phyloP scores from a whole-genome alignment of 2,113 vertebrate genomes.

The Camarhynchus parvulus region DNA sequence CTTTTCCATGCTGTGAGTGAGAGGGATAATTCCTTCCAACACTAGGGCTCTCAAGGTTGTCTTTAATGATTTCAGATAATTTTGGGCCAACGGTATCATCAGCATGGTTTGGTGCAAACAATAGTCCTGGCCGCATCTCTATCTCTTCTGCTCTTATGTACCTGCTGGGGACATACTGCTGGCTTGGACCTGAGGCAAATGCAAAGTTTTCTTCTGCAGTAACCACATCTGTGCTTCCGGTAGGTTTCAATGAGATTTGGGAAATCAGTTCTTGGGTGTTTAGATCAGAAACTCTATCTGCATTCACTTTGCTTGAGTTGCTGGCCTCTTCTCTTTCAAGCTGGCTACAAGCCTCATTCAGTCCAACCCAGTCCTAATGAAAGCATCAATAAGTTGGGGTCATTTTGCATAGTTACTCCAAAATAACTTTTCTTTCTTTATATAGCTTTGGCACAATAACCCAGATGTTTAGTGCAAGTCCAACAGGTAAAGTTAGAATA shows the following conservation, averaged over 20 bases:
- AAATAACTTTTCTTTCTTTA: not conserved
- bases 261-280: constrained; percentile 21
- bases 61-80: constrained; percentile 6
- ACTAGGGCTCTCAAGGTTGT: not conserved
- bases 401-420: not conserved
- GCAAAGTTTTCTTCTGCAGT: not conserved
- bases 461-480: not conserved
- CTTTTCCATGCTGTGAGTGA: not conserved
- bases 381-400: not conserved
- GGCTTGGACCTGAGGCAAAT: not conserved
- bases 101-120: not conserved
- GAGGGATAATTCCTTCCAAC: not conserved
- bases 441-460: not conserved
- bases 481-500: not conserved
- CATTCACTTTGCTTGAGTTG: not conserved
- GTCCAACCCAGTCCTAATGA: constrained; percentile 55
- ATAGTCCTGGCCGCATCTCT: not conserved
- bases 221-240: not conserved
- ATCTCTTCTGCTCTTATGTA: not conserved
- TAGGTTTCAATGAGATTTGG: not conserved
- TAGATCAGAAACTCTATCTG: not conserved
- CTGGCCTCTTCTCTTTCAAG: not conserved
- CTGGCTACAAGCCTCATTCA: not conserved
- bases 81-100: not conserved
- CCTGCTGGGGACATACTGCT: not conserved